Evolutionary conservation across 1,140 invertebrate species (phyloP).

Genomic region (Alviniconcha marisindica): DNA sequence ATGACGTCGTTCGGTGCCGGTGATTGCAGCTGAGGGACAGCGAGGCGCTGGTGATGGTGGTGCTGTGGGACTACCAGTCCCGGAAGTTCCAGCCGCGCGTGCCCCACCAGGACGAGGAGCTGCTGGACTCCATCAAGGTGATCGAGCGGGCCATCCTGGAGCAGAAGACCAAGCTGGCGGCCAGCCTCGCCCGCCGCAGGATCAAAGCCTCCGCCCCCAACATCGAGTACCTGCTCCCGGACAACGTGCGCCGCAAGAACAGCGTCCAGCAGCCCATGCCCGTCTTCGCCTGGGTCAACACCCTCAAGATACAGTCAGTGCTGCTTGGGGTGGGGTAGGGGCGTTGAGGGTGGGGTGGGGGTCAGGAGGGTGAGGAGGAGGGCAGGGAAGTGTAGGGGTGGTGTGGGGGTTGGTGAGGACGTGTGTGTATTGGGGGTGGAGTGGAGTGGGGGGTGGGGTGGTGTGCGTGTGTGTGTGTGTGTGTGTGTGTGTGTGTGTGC

Average conservation of each 20-base stretch:
- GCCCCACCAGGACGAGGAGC: conserved; percentile 47
- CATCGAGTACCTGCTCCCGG: conserved; percentile 66
- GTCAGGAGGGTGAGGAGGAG: not conserved
- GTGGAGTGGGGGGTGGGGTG: not conserved
- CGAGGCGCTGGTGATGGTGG: conserved; percentile 59
- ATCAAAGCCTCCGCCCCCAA: conserved; percentile 60
- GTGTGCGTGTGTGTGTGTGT: not conserved
- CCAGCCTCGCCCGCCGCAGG: conserved; percentile 60
- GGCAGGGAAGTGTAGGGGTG: not conserved
- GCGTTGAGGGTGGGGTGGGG: not conserved
- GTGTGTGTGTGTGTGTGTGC: conserved; percentile 11
- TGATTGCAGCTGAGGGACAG: conserved; percentile 59
- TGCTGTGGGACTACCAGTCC: conserved; percentile 67
- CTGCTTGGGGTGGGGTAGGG: not conserved
- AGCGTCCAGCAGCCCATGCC: conserved; percentile 56
- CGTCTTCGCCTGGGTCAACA: conserved; percentile 70
- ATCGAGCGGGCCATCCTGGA: conserved; percentile 60
- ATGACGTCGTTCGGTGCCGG: too few species aligned
- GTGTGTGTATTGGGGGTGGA: conserved; percentile 3
- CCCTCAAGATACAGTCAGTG: conserved; percentile 64
- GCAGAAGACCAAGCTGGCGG: conserved; percentile 60
- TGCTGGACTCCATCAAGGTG: conserved; percentile 40
- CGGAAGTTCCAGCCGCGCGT: conserved; percentile 65
- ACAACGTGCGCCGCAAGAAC: conserved; percentile 59
- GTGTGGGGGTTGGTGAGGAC: not conserved